A percentile compares a stretch with the other conserved stretches of the same genome.
phyloP scores from a whole-genome alignment of 2,797 vertebrate species.

The Chelon labrosus region DNA sequence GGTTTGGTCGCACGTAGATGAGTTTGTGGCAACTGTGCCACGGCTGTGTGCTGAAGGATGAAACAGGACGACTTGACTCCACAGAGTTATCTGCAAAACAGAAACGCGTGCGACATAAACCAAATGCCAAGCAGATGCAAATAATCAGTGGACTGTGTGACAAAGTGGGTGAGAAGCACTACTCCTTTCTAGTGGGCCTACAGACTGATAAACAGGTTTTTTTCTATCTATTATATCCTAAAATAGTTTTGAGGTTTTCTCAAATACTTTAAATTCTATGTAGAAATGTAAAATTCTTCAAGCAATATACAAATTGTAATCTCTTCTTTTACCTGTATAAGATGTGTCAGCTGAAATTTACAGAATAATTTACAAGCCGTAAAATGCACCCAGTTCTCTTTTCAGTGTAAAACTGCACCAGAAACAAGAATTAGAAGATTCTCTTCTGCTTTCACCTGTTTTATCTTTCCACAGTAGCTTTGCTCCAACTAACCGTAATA shows the following conservation, averaged over 20 bases:
- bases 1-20: constrained; percentile 97
- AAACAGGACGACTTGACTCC: constrained; percentile 87
- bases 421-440: neutral
- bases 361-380: neutral
- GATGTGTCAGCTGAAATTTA: neutral
- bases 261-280: neutral
- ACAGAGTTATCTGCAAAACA: constrained; percentile 86
- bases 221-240: too few relatives aligned
- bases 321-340: neutral
- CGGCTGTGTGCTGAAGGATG: constrained; percentile 89
- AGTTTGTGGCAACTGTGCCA: constrained; percentile 99
- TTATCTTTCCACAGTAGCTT: neutral
- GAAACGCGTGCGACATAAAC: constrained; percentile 48
- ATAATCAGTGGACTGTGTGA: neutral
- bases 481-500: neutral
- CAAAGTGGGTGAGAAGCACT: too few relatives aligned
- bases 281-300: neutral
- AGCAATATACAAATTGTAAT: neutral
- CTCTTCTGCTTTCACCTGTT: constrained; percentile 30
- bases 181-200: too few relatives aligned
- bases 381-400: constrained; percentile 21
- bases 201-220: too few relatives aligned
- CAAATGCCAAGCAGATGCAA: neutral
- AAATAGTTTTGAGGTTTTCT: too few relatives aligned
- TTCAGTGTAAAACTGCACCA: constrained; percentile 13